A percentile compares a stretch with the other conserved stretches of the same genome.
These are phyloP conservation scores for Zoanthus solanderi DNA, from an alignment of 92 coral and sea anemone species.

Conservation along the genomic window DNA sequence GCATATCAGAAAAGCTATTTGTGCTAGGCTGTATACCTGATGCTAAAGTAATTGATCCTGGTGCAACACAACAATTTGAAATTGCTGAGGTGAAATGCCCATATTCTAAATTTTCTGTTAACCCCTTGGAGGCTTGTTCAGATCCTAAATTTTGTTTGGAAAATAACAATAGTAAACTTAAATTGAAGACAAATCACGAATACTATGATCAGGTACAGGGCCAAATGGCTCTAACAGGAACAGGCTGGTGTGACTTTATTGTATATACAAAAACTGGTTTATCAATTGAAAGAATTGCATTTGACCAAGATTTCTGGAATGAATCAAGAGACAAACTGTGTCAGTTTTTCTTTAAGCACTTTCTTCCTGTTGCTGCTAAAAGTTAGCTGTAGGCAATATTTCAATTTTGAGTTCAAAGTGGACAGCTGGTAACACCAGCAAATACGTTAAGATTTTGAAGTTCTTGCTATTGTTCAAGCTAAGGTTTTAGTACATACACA, in stretches of 20 bases:
- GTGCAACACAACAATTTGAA: conserved; percentile 3
- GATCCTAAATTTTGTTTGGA: background rate
- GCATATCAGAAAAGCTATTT: background rate
- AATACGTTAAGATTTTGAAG: background rate
- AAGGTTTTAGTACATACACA: background rate
- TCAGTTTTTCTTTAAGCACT: background rate
- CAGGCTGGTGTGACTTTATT: conserved; percentile 12
- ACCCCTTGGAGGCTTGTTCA: background rate
- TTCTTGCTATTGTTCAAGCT: background rate
- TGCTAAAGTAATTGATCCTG: background rate
- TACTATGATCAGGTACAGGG: conserved; percentile 24
- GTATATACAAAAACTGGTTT: background rate
- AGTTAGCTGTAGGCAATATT: background rate
- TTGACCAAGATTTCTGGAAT: background rate
- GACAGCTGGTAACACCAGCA: background rate
- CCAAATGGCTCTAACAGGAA: background rate
- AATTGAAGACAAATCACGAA: background rate
- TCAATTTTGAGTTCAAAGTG: background rate
- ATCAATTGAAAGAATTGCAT: background rate
- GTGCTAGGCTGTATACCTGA: conserved; percentile 11
- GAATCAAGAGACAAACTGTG: background rate
- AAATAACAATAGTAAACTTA: too few species aligned
- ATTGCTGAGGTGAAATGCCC: conserved; percentile 9
- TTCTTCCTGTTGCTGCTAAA: conserved; percentile 13
- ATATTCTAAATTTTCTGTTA: background rate